Base-by-base conservation (phyloP, 2,888 invertebrate genomes). In the Heliconius ismenius region DNA sequence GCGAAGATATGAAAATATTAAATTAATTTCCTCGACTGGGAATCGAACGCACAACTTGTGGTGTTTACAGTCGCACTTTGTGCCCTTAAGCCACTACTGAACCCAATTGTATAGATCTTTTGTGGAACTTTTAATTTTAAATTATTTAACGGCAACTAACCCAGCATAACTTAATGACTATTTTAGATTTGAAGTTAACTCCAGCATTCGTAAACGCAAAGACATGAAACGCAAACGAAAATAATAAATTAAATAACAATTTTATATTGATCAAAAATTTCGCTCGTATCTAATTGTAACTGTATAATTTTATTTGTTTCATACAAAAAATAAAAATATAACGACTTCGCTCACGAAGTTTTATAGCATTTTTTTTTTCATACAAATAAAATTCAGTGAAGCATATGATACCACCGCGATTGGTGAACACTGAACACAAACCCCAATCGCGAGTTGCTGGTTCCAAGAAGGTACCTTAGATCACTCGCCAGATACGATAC, bases 391-490 rank as follows among this genome's bases (percentile, higher is more conserved):
- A 81, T 75, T 77, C 77, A 78, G 79, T 77, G 74, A 78, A 70
- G 62, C 80, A 74, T 77, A 74, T 67, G 77, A 77, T 77, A 76
- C 70, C 76, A 77, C 78, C 75, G 75, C 73, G 78, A 78, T 79
- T 54, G 73, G 69, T 72, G 79, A 79, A 80, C 77, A 78, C 78
- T 73, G 79, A 79, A 80, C 78, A 81, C 79, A 80, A 82, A 81
- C 82, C 70, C 81, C 77, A 81, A 81, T 80, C 79, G 76, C 78
- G 79, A 79, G 75, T 77, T 67, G 60, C 78, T 81, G 75, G 76
- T 84, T 84, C 84, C 83, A 69, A 83, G 84, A 84, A 84, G 84
- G 83, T 81, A 81, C 81, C 80, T 82, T 80, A 82, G 83, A 84
- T 84, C 81, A 81, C 72, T 69, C 79, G 82, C 72, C 81, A 79